Percentiles rank a stretch among this genome's conserved stretches.
Evolutionary conservation across 2,113 vertebrate genomes (phyloP).

Genomic region (Beaufortia kweichowensis): DNA sequence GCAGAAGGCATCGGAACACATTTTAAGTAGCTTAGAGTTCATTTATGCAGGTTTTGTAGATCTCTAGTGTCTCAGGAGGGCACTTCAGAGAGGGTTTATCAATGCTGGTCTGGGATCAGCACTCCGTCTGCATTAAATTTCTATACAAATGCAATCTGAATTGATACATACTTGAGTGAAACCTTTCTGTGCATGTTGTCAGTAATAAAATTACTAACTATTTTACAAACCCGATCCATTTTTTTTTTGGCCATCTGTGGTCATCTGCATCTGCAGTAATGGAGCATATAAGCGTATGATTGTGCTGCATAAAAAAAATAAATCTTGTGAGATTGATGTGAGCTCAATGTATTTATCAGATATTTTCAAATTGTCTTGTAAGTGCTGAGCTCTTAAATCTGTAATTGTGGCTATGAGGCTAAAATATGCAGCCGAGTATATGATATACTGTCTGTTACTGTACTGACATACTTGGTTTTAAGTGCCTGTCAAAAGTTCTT

Average conservation of each 20-base stretch:
- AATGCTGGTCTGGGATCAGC: slow-evolving; percentile 30
- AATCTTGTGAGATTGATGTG: slow-evolving; percentile 11
- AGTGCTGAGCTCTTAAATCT: neutral
- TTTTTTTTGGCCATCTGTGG: slow-evolving; percentile 6
- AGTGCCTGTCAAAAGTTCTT: slow-evolving; percentile 35
- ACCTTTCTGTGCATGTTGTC: neutral
- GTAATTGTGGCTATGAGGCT: neutral
- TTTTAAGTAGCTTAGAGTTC: slow-evolving; percentile 7
- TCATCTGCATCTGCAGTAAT: neutral
- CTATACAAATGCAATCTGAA: neutral
- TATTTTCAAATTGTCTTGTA: slow-evolving; percentile 1
- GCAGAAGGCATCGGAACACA: neutral
- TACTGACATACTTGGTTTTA: slow-evolving; percentile 28
- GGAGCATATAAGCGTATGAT: neutral
- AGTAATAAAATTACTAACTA: neutral
- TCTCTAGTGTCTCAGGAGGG: slow-evolving; percentile 11
- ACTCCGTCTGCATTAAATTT: slow-evolving; percentile 8
- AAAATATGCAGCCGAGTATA: neutral
- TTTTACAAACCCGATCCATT: neutral
- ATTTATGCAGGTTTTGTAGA: slow-evolving; percentile 4
- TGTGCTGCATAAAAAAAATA: neutral
- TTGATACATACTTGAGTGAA: slow-evolving; percentile 27
- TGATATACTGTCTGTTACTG: slow-evolving; percentile 44
- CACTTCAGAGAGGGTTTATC: slow-evolving; percentile 31
- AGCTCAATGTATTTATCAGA: neutral